Base-by-base conservation (phyloP, 2,888 invertebrate genomes). In the Odontomyia ornata region DNA sequence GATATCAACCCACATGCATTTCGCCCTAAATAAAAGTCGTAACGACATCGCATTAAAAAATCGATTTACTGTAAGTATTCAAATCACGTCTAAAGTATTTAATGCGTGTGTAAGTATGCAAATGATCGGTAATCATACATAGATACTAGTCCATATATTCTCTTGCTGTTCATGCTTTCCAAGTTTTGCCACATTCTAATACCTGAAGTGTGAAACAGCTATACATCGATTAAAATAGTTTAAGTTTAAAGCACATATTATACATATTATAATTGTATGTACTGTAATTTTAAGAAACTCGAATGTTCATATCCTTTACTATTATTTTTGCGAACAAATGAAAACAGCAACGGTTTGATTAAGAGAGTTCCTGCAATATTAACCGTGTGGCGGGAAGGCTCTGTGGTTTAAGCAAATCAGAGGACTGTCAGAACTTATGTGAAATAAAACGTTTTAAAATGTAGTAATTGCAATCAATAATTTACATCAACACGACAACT, bases 401-500 rank as follows among this genome's bases (percentile, higher is more conserved):
- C 15, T 60, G 2, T 23, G 25, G 4, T 25, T 11, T 11, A 56
- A 56, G 56, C 56, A 9, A 4, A 4, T 5, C 23, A 25, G 21
- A 3, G 11, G 4, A 25, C 57, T 60, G 57, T 15, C 13, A 23
- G 1, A 60, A 60, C 23, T 60, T 60, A 60, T 23, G 21, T 21
- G 57, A 4, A 60, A 21, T 60, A 60, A 25, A 60, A 18, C 57
- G 25, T 21, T 60, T 25, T 21, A 60, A 23, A 60, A 60, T 60
- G 18, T 60, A 23, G 21, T 60, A 60, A 60, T 60, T 23, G 57
- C 57, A 23, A 60, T 21, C 4, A 23, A 60, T 60, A 60, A 60
- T 60, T 60, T 60, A 60, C 25, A 11, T 5, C 1, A 25, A 23
- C 57, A 60, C 57, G 57, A 60, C 57, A 60, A 23, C 57, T 60